Conservation (phyloP, 2,113 vertebrate species). For the Colius striatus region DNA sequence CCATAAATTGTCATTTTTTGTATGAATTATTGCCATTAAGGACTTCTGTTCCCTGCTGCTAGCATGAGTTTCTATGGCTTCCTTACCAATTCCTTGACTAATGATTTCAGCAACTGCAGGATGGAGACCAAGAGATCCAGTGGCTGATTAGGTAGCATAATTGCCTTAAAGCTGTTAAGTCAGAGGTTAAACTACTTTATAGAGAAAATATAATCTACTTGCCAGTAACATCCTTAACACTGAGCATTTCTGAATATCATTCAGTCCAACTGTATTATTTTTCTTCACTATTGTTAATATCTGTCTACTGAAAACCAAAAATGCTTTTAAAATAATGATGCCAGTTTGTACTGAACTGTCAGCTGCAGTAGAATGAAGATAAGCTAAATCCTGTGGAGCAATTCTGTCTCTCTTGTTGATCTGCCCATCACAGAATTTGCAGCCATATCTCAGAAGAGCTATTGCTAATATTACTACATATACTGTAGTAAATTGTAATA, state of each 20-base stretch:
- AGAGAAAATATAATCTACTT: conserved; percentile 41
- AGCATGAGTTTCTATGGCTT: conserved; percentile 44
- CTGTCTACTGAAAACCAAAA: conserved; percentile 4
- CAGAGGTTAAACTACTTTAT: conserved; percentile 62
- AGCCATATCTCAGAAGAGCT: neutral
- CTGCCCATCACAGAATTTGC: neutral
- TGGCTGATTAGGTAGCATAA: conserved; percentile 46
- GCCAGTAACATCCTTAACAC: neutral
- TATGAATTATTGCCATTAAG: conserved; percentile 59
- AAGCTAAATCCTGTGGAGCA: neutral
- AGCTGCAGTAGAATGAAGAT: neutral
- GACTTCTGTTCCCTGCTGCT: conserved; percentile 51
- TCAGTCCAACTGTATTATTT: neutral
- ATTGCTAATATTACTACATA: neutral
- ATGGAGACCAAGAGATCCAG: conserved; percentile 14
- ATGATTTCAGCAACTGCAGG: conserved; percentile 50
- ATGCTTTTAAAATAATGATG: neutral
- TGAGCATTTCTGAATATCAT: neutral
- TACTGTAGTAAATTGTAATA: neutral
- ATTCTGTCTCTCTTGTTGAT: neutral
- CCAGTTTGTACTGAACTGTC: neutral
- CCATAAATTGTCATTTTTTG: conserved; percentile 60
- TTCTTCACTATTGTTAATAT: neutral
- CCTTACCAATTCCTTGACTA: conserved; percentile 46
- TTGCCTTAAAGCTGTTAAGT: conserved; percentile 55